A percentile compares a stretch with the other conserved stretches of the same genome.
These are phyloP conservation scores for Lypha dubia DNA, from an alignment of 2,888 invertebrate species.

Conservation along the genomic window DNA sequence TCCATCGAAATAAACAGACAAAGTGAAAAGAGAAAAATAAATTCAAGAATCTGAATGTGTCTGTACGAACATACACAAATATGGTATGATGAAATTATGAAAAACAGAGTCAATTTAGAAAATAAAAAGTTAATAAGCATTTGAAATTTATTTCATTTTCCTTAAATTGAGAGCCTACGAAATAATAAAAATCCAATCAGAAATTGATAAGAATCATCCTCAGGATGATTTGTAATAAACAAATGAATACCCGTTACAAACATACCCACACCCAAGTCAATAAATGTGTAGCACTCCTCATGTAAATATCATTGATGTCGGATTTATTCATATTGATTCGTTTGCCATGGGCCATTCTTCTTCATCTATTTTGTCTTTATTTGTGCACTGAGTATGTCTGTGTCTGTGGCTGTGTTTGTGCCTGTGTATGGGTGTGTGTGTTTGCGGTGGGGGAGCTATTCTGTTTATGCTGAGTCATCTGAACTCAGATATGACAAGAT, in stretches of 20 bases:
- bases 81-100: no score
- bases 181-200: conserved; percentile 43
- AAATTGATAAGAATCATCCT: conserved; percentile 44
- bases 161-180: neutral
- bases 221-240: conserved; percentile 27
- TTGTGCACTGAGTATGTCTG: neutral
- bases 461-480: conserved; percentile 57
- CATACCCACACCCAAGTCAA: neutral
- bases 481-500: conserved; percentile 40
- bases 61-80: no score
- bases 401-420: neutral
- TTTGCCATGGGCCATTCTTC: conserved; percentile 47
- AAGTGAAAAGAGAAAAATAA: no score
- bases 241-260: conserved; percentile 11
- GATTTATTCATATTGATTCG: neutral
- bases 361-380: neutral
- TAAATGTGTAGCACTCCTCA: conserved; percentile 2
- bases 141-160: no score
- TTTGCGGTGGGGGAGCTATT: no score
- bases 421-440: neutral
- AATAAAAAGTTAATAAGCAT: no score
- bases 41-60: no score
- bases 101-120: no score
- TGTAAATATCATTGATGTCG: neutral
- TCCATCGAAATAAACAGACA: no score